phyloP scores from a whole-genome alignment of 2,797 vertebrate genomes.

The Okamejei kenojei region DNA sequence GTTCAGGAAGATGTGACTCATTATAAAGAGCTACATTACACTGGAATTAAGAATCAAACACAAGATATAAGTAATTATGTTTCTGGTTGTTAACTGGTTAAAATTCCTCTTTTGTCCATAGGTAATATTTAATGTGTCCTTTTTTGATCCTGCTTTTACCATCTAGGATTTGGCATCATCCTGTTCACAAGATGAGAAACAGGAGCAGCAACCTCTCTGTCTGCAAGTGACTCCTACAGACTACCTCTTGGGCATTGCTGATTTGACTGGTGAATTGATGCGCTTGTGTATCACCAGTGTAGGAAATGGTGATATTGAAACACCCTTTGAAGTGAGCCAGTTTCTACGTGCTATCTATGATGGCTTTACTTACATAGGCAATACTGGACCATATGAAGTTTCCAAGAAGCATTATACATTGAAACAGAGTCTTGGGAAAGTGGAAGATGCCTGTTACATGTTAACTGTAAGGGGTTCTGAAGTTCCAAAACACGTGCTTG shows the following conservation, averaged over 20 bases:
- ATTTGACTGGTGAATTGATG: constrained; percentile 94
- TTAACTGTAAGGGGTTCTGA: constrained; percentile 87
- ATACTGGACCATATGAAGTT: constrained; percentile 93
- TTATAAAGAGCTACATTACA: not conserved
- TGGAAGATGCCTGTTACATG: constrained; percentile 91
- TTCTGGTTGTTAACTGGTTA: constrained; percentile 13
- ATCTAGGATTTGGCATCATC: constrained; percentile 45
- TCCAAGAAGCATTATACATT: constrained; percentile 92
- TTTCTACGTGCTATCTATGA: constrained; percentile 91
- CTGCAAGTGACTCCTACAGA: constrained; percentile 87
- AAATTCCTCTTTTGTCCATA: not conserved
- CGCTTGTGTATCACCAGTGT: constrained; percentile 93
- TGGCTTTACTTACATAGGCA: constrained; percentile 91
- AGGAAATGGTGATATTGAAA: constrained; percentile 93
- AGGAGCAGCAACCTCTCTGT: constrained; percentile 54
- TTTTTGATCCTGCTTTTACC: not conserved
- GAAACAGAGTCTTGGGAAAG: constrained; percentile 91
- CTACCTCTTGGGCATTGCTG: constrained; percentile 91
- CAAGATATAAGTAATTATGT: not conserved
- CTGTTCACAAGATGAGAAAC: constrained; percentile 44
- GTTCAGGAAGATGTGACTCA: no score
- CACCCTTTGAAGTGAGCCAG: constrained; percentile 90
- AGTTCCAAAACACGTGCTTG: constrained; percentile 95
- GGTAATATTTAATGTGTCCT: not conserved
- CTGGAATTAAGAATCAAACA: not conserved